Percentiles rank a stretch among this genome's conserved stretches.
These are phyloP conservation scores for Naja naja DNA, from an alignment of 2,113 vertebrate genomes.

Conservation along the genomic window DNA sequence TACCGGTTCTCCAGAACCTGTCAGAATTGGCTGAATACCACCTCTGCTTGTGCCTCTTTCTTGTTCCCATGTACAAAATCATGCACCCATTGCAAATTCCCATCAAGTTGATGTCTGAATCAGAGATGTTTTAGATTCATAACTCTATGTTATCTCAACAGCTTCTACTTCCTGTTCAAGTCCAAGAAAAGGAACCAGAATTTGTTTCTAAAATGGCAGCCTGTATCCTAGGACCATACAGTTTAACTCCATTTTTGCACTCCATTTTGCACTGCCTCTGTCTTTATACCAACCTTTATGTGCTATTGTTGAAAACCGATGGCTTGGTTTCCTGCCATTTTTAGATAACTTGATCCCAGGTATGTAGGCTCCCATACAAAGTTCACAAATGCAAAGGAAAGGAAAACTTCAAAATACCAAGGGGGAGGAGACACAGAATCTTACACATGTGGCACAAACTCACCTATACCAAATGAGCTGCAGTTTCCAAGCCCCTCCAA, in stretches of 20 bases:
- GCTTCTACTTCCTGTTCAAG: too few species aligned
- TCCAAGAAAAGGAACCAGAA: background rate
- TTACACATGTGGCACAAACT: background rate
- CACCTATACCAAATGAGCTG: background rate
- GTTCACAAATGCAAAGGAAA: background rate
- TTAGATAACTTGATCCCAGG: background rate
- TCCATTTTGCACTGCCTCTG: background rate
- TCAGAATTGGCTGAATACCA: too few species aligned
- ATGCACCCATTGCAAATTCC: background rate
- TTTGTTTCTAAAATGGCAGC: background rate
- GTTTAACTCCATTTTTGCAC: background rate
- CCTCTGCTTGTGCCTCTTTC: too few species aligned
- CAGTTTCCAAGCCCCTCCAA: background rate
- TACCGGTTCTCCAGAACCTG: too few species aligned
- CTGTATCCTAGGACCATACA: background rate
- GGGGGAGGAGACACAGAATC: background rate
- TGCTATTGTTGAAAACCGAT: background rate
- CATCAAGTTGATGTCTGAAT: background rate
- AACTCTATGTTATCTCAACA: background rate
- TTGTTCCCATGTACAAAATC: background rate
- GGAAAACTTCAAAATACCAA: background rate
- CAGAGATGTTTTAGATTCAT: background rate
- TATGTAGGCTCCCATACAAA: background rate
- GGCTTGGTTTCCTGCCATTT: background rate
- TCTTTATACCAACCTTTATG: background rate